phyloP scores from a whole-genome alignment of 2,797 vertebrate genomes.

The Prunella strophiata region DNA sequence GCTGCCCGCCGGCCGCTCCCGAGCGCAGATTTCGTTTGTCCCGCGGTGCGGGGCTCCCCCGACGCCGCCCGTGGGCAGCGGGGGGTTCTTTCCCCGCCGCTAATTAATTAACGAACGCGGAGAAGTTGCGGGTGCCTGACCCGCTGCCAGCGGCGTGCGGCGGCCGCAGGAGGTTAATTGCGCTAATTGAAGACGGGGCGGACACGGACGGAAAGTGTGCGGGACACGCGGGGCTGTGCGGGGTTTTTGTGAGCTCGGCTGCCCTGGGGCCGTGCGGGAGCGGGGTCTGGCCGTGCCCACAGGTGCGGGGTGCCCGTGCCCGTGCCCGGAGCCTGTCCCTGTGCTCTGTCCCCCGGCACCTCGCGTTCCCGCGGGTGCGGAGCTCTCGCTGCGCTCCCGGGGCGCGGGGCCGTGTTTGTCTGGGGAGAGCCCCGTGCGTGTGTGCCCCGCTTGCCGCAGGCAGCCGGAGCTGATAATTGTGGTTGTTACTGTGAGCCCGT shows the following conservation, averaged over 20 bases:
- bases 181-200: not conserved
- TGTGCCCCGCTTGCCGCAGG: not conserved
- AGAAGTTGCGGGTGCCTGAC: not conserved
- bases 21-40: not conserved
- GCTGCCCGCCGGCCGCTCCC: not conserved
- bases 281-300: fast-evolving
- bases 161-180: not conserved
- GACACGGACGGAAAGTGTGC: fast-evolving
- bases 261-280: not conserved
- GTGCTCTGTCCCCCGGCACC: fast-evolving
- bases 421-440: not conserved
- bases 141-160: not conserved
- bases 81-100: fast-evolving
- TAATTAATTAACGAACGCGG: not conserved
- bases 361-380: fast-evolving
- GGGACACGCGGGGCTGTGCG: fast-evolving
- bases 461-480: conserved; percentile 66
- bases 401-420: not conserved
- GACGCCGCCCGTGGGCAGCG: not conserved
- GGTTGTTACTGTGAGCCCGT: conserved; percentile 64
- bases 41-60: not conserved
- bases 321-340: fast-evolving
- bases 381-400: fast-evolving
- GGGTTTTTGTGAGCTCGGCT: fast-evolving
- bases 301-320: fast-evolving